Percentiles rank a stretch among this genome's conserved stretches.
Conservation (phyloP, 2,113 vertebrate species). For the Mandrillus leucophaeus region DNA sequence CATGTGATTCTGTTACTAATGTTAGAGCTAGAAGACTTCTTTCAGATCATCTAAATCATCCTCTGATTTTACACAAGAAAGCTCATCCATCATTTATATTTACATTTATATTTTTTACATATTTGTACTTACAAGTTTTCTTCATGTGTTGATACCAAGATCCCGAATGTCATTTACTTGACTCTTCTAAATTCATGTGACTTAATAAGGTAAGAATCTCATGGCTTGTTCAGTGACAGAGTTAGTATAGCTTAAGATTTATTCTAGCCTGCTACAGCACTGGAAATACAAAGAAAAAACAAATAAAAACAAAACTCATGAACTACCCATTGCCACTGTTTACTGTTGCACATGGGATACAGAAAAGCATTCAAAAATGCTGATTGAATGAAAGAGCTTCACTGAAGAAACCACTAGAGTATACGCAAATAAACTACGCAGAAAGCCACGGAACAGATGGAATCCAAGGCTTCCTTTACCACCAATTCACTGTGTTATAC, state of each 20-base stretch:
- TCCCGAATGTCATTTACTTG: background rate
- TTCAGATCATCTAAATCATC: background rate
- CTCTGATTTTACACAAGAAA: background rate
- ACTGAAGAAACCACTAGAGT: background rate
- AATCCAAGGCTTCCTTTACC: background rate
- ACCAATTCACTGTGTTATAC: background rate
- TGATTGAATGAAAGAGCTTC: background rate
- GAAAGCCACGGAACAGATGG: background rate
- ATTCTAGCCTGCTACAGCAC: background rate
- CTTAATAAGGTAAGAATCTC: background rate
- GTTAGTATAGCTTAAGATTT: background rate
- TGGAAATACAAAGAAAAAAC: background rate
- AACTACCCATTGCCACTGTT: background rate
- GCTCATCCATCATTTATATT: background rate
- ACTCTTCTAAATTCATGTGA: background rate
- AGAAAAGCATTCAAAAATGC: background rate
- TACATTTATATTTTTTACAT: background rate
- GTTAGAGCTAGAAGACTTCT: background rate
- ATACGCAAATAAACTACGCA: background rate
- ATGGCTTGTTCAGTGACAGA: background rate
- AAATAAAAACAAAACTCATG: background rate
- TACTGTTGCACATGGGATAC: background rate
- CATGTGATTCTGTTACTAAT: background rate
- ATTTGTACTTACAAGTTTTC: background rate
- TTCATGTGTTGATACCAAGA: background rate